These are phyloP conservation scores for Theodoxus fluviatilis DNA, from an alignment of 2,888 invertebrate genomes.

Conservation along the genomic window DNA sequence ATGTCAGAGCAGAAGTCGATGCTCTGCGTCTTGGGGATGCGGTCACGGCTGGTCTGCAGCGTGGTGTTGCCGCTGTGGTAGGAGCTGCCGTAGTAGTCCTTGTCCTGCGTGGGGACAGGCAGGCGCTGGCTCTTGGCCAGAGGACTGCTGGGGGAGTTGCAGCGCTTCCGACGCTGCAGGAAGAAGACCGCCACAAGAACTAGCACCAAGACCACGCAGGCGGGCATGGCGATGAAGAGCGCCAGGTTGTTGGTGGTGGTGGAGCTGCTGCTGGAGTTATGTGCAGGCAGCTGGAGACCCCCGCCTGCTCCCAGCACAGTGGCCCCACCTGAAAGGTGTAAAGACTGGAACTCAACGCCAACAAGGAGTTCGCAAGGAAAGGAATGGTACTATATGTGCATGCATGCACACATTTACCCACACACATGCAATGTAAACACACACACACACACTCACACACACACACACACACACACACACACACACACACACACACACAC, in stretches of 20 bases:
- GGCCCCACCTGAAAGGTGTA: slow-evolving; percentile 7
- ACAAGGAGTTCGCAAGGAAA: neutral
- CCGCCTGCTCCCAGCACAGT: neutral
- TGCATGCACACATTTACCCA: neutral
- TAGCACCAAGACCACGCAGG: slow-evolving; percentile 48
- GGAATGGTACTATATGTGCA: neutral
- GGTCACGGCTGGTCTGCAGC: slow-evolving; percentile 41
- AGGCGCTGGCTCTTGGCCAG: slow-evolving; percentile 33
- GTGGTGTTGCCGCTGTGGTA: slow-evolving; percentile 30
- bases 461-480: slow-evolving; percentile 3
- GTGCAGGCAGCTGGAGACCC: slow-evolving; percentile 17
- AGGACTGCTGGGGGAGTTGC: slow-evolving; percentile 30
- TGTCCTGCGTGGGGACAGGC: slow-evolving; percentile 40
- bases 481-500: slow-evolving; percentile 17
- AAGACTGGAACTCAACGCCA: neutral
- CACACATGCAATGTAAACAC: neutral
- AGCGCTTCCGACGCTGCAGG: slow-evolving; percentile 39
- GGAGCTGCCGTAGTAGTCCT: slow-evolving; percentile 34
- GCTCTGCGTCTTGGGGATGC: slow-evolving; percentile 45
- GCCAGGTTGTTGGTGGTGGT: slow-evolving; percentile 44
- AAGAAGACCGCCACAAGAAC: slow-evolving; percentile 46
- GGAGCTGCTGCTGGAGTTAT: slow-evolving; percentile 24
- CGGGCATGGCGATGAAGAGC: slow-evolving; percentile 56
- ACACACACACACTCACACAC: neutral
- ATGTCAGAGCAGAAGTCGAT: slow-evolving; percentile 57